Percentiles rank a stretch among this genome's conserved stretches.
Conservation (phyloP, 2,797 vertebrate genomes). For the Botia kubotai region DNA sequence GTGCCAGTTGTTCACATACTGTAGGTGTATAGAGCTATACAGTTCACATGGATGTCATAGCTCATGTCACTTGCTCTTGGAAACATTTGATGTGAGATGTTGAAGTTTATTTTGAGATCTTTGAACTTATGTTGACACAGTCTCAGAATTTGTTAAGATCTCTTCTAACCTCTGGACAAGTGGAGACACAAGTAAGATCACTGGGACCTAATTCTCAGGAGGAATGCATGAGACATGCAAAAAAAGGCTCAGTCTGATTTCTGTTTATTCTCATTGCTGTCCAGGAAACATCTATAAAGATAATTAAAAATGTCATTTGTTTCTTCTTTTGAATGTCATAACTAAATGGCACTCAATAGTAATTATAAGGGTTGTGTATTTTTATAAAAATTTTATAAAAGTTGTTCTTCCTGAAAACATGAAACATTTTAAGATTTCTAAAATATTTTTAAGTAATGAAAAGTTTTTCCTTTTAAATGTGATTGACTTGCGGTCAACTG, state of each 20-base stretch:
- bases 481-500: slow-evolving; percentile 4
- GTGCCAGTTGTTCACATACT: neutral
- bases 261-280: neutral
- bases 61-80: neutral
- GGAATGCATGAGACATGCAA: neutral
- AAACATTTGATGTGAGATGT: no score
- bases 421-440: neutral
- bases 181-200: no score
- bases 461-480: neutral
- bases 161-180: no score
- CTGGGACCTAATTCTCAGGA: neutral
- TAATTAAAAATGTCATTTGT: neutral
- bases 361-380: neutral
- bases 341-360: neutral
- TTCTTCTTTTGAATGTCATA: neutral
- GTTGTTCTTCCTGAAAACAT: neutral
- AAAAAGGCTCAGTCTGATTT: neutral
- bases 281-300: no score
- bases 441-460: neutral
- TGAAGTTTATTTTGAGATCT: no score
- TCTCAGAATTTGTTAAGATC: no score
- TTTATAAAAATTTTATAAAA: neutral
- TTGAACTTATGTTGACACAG: no score
- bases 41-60: neutral
- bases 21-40: neutral